Conservation (phyloP, 2,888 invertebrate genomes). For the Lypha dubia region DNA sequence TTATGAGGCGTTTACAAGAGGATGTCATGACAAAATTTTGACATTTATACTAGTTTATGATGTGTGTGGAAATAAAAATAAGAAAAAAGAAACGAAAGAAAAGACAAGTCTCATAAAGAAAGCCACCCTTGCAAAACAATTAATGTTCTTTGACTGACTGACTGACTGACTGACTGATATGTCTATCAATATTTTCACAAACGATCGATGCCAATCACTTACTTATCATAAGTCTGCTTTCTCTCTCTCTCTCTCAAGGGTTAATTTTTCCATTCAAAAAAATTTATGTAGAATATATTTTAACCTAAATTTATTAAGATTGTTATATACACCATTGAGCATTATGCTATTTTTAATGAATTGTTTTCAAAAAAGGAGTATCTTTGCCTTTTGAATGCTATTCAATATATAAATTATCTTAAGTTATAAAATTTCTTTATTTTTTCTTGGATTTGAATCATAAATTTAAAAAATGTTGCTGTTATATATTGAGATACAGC, state of each 20-base stretch:
- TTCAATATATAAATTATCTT: slow-evolving; percentile 12
- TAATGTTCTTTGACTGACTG: not conserved
- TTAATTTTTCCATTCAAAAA: slow-evolving; percentile 17
- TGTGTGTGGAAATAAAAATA: slow-evolving; percentile 22
- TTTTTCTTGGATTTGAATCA: not conserved
- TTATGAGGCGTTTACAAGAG: slow-evolving; percentile 72
- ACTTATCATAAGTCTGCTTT: slow-evolving; percentile 14
- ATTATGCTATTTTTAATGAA: slow-evolving; percentile 53
- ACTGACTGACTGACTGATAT: slow-evolving; percentile 64
- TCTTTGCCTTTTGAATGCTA: not conserved
- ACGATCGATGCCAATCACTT: slow-evolving; percentile 62
- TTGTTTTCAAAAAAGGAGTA: slow-evolving; percentile 24
- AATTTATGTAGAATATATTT: slow-evolving; percentile 57
- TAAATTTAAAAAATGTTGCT: slow-evolving; percentile 26
- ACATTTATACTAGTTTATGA: slow-evolving; percentile 73
- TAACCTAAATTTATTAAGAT: not conserved
- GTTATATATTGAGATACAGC: slow-evolving; percentile 4
- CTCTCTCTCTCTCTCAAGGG: slow-evolving; percentile 7
- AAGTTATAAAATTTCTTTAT: slow-evolving; percentile 32
- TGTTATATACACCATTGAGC: slow-evolving; percentile 33
- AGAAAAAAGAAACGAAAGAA: slow-evolving; percentile 12
- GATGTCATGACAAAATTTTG: slow-evolving; percentile 71
- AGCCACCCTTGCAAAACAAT: slow-evolving; percentile 58
- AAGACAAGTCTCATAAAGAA: slow-evolving; percentile 31
- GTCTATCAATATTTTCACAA: slow-evolving; percentile 73